Base-by-base conservation (phyloP, 2,113 vertebrate species). In the Apistogramma diplotaenia region DNA sequence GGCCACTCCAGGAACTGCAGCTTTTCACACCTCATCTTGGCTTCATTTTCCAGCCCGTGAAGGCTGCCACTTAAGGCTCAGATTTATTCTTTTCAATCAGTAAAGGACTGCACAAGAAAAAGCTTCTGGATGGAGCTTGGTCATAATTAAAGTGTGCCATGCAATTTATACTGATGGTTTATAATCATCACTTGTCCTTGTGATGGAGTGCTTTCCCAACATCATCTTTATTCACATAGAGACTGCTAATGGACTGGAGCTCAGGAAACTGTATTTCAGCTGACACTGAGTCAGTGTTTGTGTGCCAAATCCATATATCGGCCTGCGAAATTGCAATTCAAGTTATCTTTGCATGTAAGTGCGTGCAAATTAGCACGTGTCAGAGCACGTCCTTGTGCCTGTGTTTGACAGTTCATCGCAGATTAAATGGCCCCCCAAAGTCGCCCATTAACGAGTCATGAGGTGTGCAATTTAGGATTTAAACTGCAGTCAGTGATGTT, bases 381-480 rank as follows among this genome's bases (percentile, higher is more conserved):
- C n/a, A 18, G 18, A 70, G 23, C 1, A 31, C 56, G 78, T 53
- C 4, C 16, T 3, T 8, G 11, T 65, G 67, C 46, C 53, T 11
- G 6, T 1, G 67, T 74, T 60, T 27, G 23, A 58, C 35, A 67
- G 46, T 27, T 78, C 31, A 35, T 40, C 49, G 16, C 33, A 18
- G 4, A 49, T 74, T 57, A 83, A 89, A 72, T 49, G 40, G 58
- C 33, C 72, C 57, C 76, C 80, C 62, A 25, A 54, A 65, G 62
- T 60, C 61, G 18, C 53, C 74, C 67, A 75, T 85, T 88, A 61
- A 40, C 54, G 3, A n/a, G 61, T 51, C 81, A 76, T 33, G 27
- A 78, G 25, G 60, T 29, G 35, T 73, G 61, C 79, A 77, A 49
- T 84, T 81, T 76, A 27, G 51, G 6, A 8, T 62, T 87, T 59